Conservation (phyloP, 2,113 vertebrate genomes). For the Tragelaphus imberbis region DNA sequence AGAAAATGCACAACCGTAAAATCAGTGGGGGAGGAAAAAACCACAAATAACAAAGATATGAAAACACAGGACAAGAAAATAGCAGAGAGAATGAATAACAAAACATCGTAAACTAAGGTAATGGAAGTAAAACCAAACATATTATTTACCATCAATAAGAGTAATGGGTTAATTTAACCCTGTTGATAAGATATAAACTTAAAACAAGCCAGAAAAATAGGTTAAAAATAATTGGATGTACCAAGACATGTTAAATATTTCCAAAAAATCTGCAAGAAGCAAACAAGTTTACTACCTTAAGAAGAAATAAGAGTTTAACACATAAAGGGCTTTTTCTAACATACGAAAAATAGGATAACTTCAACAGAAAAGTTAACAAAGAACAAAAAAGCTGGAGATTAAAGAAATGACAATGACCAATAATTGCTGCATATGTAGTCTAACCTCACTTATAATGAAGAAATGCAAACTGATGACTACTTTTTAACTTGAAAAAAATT, state of each 20-base stretch:
- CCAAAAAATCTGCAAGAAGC: not conserved
- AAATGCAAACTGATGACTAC: not conserved
- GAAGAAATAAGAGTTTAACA: not conserved
- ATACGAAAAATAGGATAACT: not conserved
- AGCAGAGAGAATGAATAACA: not conserved
- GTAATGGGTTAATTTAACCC: not conserved
- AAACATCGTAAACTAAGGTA: not conserved
- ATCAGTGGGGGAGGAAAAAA: not conserved
- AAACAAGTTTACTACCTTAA: not conserved
- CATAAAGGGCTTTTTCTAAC: not conserved
- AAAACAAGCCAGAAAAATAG: not conserved
- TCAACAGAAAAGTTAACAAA: not conserved
- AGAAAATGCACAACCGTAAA: not conserved
- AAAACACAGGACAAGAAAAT: not conserved
- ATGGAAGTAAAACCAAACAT: not conserved
- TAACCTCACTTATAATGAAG: not conserved
- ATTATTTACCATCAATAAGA: not conserved
- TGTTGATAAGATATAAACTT: not conserved
- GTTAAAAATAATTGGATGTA: not conserved
- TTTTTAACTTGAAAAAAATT: not conserved
- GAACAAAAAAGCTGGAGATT: not conserved
- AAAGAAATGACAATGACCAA: not conserved
- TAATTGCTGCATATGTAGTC: not conserved
- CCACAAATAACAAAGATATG: not conserved
- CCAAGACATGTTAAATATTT: not conserved